Evolutionary conservation across 2,113 vertebrate genomes (phyloP), one percentile per base, ranked within the genome.

Genomic region (Progne subis): DNA sequence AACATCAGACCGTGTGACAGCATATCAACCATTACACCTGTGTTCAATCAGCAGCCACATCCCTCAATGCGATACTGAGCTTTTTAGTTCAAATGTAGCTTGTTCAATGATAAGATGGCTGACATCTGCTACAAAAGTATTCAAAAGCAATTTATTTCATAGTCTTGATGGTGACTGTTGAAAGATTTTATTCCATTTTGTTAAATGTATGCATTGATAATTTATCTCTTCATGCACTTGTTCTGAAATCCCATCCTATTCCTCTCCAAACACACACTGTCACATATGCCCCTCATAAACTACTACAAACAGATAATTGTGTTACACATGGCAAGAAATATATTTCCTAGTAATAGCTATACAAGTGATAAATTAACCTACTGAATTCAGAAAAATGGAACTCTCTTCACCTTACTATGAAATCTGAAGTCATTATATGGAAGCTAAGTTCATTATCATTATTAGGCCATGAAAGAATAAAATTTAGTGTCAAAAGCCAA

Each of bases 21-120:
- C 98, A 98, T 98, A 99, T 99, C 98, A 99, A 98, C 98, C 97
- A 96, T 98, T 98, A 98, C 98, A 99, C 99, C 98, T 99, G 98
- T 98, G 98, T 98, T 99, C 98, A 98, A 98, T 98, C 98, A 98
- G 96, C 89, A 96, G 11, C 96, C 97, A 96, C 97, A 98, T 98
- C 95, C 95, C 95, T 98, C 97, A 97, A 82, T 41, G 96, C 74
- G 89, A 96, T 97, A 94, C 96, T 96, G 97, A 98, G 96, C 97
- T 97, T 95, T 63, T 96, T 97, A 97, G 98, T 98, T 98, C 97
- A 98, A 98, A 97, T 95, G 94, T 85, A 93, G 88, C 98, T 98
- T 97, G 97, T 95, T 97, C 97, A 93, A 86, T 91, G 98, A 98
- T 98, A 98, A 99, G 97, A 99, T 98, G 98, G 97, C 97, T 97